phyloP scores from a whole-genome alignment of 1,140 invertebrate species.

The Drosophila repletoides region DNA sequence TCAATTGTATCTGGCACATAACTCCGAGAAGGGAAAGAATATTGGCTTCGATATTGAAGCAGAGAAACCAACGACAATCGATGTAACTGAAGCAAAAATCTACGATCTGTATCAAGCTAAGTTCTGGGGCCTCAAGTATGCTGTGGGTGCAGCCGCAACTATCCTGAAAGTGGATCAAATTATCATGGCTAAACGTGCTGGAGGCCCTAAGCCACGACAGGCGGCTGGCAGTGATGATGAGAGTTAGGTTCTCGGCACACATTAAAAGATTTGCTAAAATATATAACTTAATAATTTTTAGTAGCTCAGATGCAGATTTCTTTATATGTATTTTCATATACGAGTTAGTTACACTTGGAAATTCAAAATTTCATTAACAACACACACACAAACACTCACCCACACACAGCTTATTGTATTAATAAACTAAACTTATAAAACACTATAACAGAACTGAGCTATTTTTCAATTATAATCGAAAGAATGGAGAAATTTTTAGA shows the following conservation, averaged over 20 bases:
- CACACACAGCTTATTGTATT: constrained; percentile 70
- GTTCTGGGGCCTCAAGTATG: constrained; percentile 97
- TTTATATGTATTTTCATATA: constrained; percentile 61
- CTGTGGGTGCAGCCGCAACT: constrained; percentile 95
- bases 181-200: constrained; percentile 98
- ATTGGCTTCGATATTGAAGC: constrained; percentile 95
- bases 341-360: constrained; percentile 42
- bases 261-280: constrained; percentile 29
- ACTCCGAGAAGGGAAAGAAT: constrained; percentile 89
- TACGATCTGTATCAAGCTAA: constrained; percentile 95
- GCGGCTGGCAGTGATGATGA: constrained; percentile 80
- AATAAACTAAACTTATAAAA: constrained; percentile 74
- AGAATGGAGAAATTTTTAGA: no score
- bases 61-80: constrained; percentile 86
- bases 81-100: constrained; percentile 90
- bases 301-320: constrained; percentile 15
- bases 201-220: constrained; percentile 92
- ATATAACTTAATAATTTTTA: constrained; percentile 46
- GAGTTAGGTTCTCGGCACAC: no score
- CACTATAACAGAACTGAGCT: no score
- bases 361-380: constrained; percentile 76
- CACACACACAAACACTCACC: constrained; percentile 24
- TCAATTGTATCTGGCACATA: constrained; percentile 95
- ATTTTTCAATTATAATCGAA: neutral
- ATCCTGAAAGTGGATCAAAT: constrained; percentile 99